Evolutionary conservation across 2,113 vertebrate species (phyloP).

Genomic region (Illadopsis cleaveri): DNA sequence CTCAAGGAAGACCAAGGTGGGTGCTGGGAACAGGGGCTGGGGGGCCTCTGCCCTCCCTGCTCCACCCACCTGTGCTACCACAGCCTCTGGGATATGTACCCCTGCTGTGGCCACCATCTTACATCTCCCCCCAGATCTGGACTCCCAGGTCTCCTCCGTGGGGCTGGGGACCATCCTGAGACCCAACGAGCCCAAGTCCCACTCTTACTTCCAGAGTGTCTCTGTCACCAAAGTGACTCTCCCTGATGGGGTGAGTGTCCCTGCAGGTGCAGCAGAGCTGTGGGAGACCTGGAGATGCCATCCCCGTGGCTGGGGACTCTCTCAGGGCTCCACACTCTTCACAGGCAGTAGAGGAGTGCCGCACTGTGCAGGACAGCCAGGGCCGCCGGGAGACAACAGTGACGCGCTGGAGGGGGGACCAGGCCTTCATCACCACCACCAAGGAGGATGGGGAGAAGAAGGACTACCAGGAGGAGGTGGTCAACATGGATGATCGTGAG

Average conservation of each 20-base stretch:
- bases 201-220: slow-evolving; percentile 87
- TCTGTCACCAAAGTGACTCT: slow-evolving; percentile 78
- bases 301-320: rapidly evolving
- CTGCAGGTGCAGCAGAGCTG: rapidly evolving
- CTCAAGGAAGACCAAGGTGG: background rate
- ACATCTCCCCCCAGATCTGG: slow-evolving; percentile 55
- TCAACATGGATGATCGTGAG: slow-evolving; percentile 44
- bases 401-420: slow-evolving; percentile 66
- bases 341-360: slow-evolving; percentile 83
- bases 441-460: background rate
- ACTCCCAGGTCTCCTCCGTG: slow-evolving; percentile 70
- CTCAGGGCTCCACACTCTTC: background rate
- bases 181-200: slow-evolving; percentile 52
- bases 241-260: slow-evolving; percentile 85
- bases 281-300: rapidly evolving
- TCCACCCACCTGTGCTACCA: rapidly evolving
- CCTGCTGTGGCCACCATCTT: rapidly evolving
- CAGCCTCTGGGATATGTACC: rapidly evolving
- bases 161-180: slow-evolving; percentile 67
- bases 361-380: slow-evolving; percentile 83
- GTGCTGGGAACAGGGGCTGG: background rate
- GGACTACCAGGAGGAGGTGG: background rate
- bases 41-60: background rate
- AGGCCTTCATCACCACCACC: background rate
- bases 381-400: slow-evolving; percentile 82